Conservation (phyloP, 2,888 invertebrate genomes). For the Rhogogaster chlorosoma region DNA sequence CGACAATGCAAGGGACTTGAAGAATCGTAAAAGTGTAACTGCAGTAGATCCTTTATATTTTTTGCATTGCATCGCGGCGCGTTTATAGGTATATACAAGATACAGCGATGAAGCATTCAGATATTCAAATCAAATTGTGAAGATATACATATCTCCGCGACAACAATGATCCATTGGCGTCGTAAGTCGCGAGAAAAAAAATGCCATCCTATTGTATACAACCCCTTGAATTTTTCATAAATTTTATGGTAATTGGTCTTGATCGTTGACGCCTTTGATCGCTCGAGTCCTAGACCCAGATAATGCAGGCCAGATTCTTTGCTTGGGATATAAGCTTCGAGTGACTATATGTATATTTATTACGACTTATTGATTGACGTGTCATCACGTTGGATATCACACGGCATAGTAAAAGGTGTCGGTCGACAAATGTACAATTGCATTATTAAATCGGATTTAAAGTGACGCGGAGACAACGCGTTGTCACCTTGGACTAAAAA, state of each 20-base stretch:
- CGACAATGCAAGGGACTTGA: background rate
- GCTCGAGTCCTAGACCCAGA: slow-evolving; percentile 41
- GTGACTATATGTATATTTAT: background rate
- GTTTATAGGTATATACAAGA: background rate
- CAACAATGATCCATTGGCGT: slow-evolving; percentile 34
- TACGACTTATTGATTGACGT: slow-evolving; percentile 29
- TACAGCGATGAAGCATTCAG: background rate
- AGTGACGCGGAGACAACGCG: background rate
- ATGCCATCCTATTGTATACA: background rate
- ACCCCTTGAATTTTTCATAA: slow-evolving; percentile 12
- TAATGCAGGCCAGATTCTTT: slow-evolving; percentile 12
- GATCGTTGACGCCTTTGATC: background rate
- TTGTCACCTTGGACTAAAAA: background rate
- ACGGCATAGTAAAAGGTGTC: background rate
- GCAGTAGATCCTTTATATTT: background rate
- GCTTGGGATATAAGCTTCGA: slow-evolving; percentile 15
- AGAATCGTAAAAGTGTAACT: background rate
- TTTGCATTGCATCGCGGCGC: background rate
- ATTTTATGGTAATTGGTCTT: background rate
- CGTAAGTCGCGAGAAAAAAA: background rate
- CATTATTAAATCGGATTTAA: background rate
- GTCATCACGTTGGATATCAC: background rate
- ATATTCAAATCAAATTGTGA: slow-evolving; percentile 19
- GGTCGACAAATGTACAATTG: background rate
- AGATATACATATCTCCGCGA: background rate